Percentiles rank a stretch among this genome's conserved stretches.
Evolutionary conservation across 2,888 invertebrate species (phyloP).

Genomic region (Coelopa pilipes): DNA sequence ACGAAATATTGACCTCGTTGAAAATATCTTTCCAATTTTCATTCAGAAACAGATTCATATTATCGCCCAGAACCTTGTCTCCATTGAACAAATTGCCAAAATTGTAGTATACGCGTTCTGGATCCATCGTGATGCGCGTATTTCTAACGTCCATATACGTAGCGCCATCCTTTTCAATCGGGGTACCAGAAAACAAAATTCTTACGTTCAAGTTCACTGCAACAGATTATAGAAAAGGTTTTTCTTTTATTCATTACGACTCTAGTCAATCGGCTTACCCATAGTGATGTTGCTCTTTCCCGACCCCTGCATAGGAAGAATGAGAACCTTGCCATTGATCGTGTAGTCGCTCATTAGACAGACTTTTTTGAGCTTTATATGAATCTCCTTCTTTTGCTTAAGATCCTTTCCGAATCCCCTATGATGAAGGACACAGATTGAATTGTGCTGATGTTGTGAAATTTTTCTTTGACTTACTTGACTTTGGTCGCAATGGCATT

Average conservation of each 20-base stretch:
- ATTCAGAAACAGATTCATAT: conserved; percentile 68
- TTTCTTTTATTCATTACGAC: too few relatives aligned
- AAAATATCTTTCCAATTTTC: conserved; percentile 65
- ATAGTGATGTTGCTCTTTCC: conserved; percentile 54
- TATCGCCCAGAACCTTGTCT: conserved; percentile 66
- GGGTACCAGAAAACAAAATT: conserved; percentile 42
- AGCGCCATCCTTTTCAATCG: conserved; percentile 42
- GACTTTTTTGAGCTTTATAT: conserved; percentile 34
- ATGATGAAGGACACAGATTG: too few relatives aligned
- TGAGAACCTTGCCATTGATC: conserved; percentile 59
- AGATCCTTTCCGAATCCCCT: conserved; percentile 54
- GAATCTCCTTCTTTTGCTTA: conserved; percentile 45
- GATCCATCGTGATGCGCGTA: conserved; percentile 38
- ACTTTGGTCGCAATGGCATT: conserved; percentile 46
- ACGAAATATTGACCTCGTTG: conserved; percentile 42
- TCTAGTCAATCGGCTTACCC: too few relatives aligned
- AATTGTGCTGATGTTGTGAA: too few relatives aligned
- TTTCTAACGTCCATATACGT: conserved; percentile 46
- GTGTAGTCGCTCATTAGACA: conserved; percentile 52
- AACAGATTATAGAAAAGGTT: neutral
- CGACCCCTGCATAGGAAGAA: conserved; percentile 59
- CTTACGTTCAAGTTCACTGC: conserved; percentile 44
- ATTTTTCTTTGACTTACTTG: conserved; percentile 47
- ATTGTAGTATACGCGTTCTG: conserved; percentile 47
- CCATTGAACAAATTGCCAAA: conserved; percentile 67